Evolutionary conservation across 2,888 invertebrate genomes (phyloP).

Genomic region (Hemithea aestivaria): DNA sequence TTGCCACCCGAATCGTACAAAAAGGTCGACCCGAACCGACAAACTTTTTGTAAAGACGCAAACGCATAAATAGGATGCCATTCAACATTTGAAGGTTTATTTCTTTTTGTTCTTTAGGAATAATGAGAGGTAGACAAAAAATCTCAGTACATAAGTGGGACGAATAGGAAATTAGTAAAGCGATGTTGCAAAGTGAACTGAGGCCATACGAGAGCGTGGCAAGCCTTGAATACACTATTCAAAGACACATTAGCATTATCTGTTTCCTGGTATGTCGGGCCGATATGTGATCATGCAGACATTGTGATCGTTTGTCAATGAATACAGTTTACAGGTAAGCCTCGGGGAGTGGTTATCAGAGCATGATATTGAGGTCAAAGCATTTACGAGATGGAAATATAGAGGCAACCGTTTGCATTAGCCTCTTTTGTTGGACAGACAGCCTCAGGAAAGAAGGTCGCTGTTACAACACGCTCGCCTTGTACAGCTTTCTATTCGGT

Average conservation of each 20-base stretch:
- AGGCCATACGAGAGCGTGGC: slow-evolving; percentile 65
- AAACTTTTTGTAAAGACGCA: slow-evolving; percentile 16
- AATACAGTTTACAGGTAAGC: slow-evolving; percentile 44
- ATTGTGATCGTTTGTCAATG: slow-evolving; percentile 46
- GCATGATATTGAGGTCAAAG: slow-evolving; percentile 66
- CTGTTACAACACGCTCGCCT: slow-evolving; percentile 73
- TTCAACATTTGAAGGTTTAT: slow-evolving; percentile 26
- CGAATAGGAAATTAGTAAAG: slow-evolving; percentile 48
- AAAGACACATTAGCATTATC: slow-evolving; percentile 73
- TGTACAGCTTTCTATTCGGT: slow-evolving; percentile 75
- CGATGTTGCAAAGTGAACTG: slow-evolving; percentile 57
- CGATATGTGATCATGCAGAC: slow-evolving; percentile 52
- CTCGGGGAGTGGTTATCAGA: slow-evolving; percentile 58
- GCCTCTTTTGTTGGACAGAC: slow-evolving; percentile 66
- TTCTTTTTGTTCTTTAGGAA: slow-evolving; percentile 27
- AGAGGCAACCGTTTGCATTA: slow-evolving; percentile 56
- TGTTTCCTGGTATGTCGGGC: slow-evolving; percentile 67
- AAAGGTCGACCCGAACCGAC: slow-evolving; percentile 41
- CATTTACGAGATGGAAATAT: slow-evolving; percentile 56
- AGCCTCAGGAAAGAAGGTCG: slow-evolving; percentile 71
- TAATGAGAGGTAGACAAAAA: slow-evolving; percentile 20
- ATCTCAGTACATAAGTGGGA: slow-evolving; percentile 36
- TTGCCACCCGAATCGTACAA: slow-evolving; percentile 43
- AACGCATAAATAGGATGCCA: slow-evolving; percentile 17
- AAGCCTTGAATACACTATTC: slow-evolving; percentile 74